Evolutionary conservation across 2,113 vertebrate genomes (phyloP), one percentile per base, ranked within the genome.

Genomic region (Motacilla alba): DNA sequence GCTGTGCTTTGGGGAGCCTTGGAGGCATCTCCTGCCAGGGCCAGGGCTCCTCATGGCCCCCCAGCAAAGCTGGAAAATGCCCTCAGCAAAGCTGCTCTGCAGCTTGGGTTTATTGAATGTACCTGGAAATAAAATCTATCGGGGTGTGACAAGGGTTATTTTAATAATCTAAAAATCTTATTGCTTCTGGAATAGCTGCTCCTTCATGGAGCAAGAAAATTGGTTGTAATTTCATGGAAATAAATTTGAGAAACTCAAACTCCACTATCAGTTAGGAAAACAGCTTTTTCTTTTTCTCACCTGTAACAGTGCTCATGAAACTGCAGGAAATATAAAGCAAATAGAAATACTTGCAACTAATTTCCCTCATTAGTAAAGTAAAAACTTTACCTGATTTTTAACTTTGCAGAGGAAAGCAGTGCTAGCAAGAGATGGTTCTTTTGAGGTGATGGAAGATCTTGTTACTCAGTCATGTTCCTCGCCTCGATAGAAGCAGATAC

Each of bases 11-110:
- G 22, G 83, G 78, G 24, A 55, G 49, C 69, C 72, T 5, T 52
- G 67, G 37, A 8, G 78, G 46, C 14, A 8, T 5, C 14, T 41
- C 16, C 33, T 2, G 2, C 0, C 3, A 22, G 53, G 66, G n/a
- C 64, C 30, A 8, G n/a, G 35, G 35, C 35, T 17, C 16, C 22
- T 39, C 28, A 0, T 11, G n/a, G 13, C n/a, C 49, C 7, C 17
- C 46, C 55, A 27, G 41, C 39, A 37, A 11, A 62, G 50, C 28
- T 60, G 41, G 6, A 7, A 59, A 59, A 35, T 7, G 24, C 47
- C 69, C 93, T 44, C 1, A 1, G 47, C 64, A 60, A 68, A 56
- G n/a, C 24, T 2, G 12, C 6, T 5, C 43, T 27, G 78, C 58
- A 60, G 3, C 6, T 2, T 3, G 4, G 15, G n/a, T 49, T 89